Evolutionary conservation across 2,888 invertebrate genomes (phyloP).

Genomic region (Chalcis sispes): DNA sequence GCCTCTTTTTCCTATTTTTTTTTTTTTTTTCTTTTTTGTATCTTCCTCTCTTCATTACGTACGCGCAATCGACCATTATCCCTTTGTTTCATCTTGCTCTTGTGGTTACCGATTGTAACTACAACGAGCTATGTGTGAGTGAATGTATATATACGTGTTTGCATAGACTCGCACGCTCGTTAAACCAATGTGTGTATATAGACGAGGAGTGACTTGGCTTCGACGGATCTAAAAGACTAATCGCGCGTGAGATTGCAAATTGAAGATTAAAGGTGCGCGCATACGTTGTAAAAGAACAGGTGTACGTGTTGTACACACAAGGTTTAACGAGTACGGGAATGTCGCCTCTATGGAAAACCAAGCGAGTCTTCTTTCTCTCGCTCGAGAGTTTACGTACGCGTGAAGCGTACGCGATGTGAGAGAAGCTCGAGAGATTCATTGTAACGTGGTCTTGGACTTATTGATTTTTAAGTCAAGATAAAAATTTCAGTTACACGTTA

Average conservation of each 20-base stretch:
- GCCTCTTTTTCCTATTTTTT: too few species aligned
- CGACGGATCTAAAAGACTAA: conserved; percentile 59
- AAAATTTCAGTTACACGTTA: too few species aligned
- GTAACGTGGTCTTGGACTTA: background rate
- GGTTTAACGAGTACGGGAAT: background rate
- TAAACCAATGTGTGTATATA: background rate
- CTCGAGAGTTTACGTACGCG: background rate
- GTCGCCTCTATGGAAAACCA: conserved; percentile 28
- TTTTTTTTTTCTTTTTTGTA: conserved; percentile 10
- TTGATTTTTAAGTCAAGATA: background rate
- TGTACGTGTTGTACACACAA: background rate
- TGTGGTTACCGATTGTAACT: too few species aligned
- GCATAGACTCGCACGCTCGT: background rate
- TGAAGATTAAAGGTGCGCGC: conserved; percentile 38
- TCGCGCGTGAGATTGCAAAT: conserved; percentile 54
- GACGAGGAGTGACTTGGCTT: background rate
- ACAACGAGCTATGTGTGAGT: too few species aligned
- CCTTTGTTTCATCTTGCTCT: too few species aligned
- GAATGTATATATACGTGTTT: too few species aligned
- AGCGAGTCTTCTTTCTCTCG: conserved; percentile 9
- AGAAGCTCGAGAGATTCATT: conserved; percentile 63
- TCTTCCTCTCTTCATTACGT: background rate
- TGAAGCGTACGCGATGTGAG: conserved; percentile 45
- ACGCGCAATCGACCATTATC: too few species aligned
- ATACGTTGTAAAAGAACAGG: background rate